phyloP scores from a whole-genome alignment of 2,113 vertebrate genomes.

The Prunella himalayana region DNA sequence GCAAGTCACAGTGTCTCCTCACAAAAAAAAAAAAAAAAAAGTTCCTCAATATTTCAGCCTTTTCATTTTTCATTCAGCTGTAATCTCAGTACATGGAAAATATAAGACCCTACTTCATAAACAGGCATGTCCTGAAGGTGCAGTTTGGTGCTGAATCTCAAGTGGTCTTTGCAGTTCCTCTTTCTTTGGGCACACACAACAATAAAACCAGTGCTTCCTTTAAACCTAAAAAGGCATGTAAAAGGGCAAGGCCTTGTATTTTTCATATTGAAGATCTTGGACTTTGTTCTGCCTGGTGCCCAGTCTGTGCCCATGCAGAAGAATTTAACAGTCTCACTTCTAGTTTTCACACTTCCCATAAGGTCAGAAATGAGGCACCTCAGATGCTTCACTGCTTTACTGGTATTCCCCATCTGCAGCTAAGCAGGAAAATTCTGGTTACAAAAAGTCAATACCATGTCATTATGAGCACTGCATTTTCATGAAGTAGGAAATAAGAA shows the following conservation, averaged over 20 bases:
- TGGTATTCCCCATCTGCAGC: not conserved
- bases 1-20: not conserved
- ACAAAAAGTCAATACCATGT: not conserved
- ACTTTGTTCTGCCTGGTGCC: not conserved
- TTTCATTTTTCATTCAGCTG: not conserved
- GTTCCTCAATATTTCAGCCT: not conserved
- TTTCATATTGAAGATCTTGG: not conserved
- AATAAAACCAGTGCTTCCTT: not conserved
- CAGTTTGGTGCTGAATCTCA: not conserved
- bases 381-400: not conserved
- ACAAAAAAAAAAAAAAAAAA: not conserved
- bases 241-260: not conserved
- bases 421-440: not conserved
- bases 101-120: not conserved
- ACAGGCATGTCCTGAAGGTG: not conserved
- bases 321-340: not conserved
- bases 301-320: not conserved
- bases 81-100: not conserved
- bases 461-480: not conserved
- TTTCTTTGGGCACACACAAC: not conserved
- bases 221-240: not conserved
- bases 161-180: not conserved
- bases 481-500: not conserved
- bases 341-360: not conserved
- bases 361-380: not conserved